Conservation (phyloP, 1,140 invertebrate species). For the Olivierus martensii region DNA sequence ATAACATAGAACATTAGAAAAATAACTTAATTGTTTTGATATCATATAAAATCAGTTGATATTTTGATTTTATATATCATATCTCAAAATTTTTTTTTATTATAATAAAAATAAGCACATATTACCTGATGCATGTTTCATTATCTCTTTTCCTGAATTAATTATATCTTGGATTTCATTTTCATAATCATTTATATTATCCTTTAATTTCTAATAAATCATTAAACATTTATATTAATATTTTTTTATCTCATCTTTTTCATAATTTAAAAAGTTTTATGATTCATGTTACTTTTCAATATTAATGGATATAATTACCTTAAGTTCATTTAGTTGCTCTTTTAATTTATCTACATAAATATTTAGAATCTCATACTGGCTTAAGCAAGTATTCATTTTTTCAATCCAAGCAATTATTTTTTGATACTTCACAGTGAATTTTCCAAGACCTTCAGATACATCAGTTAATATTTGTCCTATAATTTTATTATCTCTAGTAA, state of each 20-base stretch:
- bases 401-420: conserved; percentile 87
- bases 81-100: too few relatives aligned
- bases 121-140: conserved; percentile 71
- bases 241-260: neutral
- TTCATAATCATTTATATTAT: conserved; percentile 1
- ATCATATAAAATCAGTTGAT: too few relatives aligned
- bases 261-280: neutral
- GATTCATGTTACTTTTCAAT: too few relatives aligned
- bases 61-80: too few relatives aligned
- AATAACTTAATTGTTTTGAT: too few relatives aligned
- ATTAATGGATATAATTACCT: conserved; percentile 39
- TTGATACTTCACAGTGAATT: conserved; percentile 76
- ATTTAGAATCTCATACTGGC: conserved; percentile 62
- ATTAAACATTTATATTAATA: too few relatives aligned
- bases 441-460: conserved; percentile 62
- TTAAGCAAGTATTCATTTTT: conserved; percentile 60
- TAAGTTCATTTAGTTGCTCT: conserved; percentile 79
- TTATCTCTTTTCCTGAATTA: conserved; percentile 64
- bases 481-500: conserved; percentile 69
- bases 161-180: conserved; percentile 2
- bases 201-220: conserved; percentile 6
- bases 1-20: too few relatives aligned
- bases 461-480: conserved; percentile 59
- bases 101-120: too few relatives aligned
- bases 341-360: conserved; percentile 79